Base-by-base conservation (phyloP, 2,797 vertebrate genomes). In the Phyllotis vaccarum region DNA sequence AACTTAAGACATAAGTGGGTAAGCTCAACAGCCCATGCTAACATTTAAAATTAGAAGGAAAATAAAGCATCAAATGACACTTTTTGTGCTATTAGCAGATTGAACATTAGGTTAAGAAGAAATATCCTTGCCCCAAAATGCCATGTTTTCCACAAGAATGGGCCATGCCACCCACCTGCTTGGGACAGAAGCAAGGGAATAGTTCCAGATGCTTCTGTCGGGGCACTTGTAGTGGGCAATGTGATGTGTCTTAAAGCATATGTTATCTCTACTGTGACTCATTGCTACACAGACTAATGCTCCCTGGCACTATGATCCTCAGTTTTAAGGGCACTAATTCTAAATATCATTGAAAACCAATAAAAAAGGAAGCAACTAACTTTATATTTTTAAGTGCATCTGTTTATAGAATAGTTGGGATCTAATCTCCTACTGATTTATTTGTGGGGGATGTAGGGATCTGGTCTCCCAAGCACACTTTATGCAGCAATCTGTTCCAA, bases 251-350 rank as follows among this genome's bases (percentile, higher is more conserved):
- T 83, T 58, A 95, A 95, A 95, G 92, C 90, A 90, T 94, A 96
- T 86, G 86, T 31, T 86, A 80, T 60, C 83, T 92, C 89, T 75
- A 49, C 82, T 86, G 46, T 95, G 95, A 97, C 70, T 97, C 96
- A 96, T 72, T 64, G 86, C 64, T 81, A 80, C 74, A 89, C 54
- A 92, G 62, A 94, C 68, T 46, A 90, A 95, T 68, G 56, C 88
- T 91, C 56, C 86, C 82, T 82, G 92, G 96, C 80, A 93, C 89
- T 31, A 11, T 46, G 78, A 79, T 78, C 85, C 78, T 92, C 68
- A 86, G 89, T 92, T 96, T 95, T 91, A 97, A 97, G 89, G 90
- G 87, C 94, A 97, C 93, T 96, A 89, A 97, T 96, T 94, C 75
- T 89, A 96, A 98, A 95, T 97, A 95, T 96, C 96, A 96, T 70